A percentile compares a stretch with the other conserved stretches of the same genome.
These are phyloP conservation scores for Agrypnus murinus DNA, from an alignment of 2,888 invertebrate genomes.

Conservation along the genomic window DNA sequence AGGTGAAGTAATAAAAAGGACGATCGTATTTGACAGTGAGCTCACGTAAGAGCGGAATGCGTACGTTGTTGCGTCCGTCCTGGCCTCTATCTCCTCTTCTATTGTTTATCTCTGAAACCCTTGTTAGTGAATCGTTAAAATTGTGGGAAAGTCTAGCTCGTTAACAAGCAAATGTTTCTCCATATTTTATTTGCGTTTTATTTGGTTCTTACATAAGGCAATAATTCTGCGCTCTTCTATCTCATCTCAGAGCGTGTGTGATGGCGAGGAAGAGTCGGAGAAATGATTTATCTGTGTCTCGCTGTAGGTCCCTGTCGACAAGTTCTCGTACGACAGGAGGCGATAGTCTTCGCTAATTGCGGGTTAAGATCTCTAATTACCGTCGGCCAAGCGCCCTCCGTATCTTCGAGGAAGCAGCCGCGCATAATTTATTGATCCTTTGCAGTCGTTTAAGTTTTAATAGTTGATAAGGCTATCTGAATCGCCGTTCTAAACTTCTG, in stretches of 20 bases:
- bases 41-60: slow-evolving; percentile 56
- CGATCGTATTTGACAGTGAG: slow-evolving; percentile 57
- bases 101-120: slow-evolving; percentile 54
- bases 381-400: slow-evolving; percentile 45
- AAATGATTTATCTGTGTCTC: slow-evolving; percentile 42
- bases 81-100: slow-evolving; percentile 33
- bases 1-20: slow-evolving; percentile 55
- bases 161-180: slow-evolving; percentile 48
- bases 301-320: slow-evolving; percentile 45
- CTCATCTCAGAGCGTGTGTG: no score
- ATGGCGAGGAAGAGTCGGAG: slow-evolving; percentile 11
- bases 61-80: slow-evolving; percentile 13
- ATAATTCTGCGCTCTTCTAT: slow-evolving; percentile 30
- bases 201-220: slow-evolving; percentile 34
- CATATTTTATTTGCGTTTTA: slow-evolving; percentile 48
- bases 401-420: slow-evolving; percentile 48
- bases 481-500: slow-evolving; percentile 48
- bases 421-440: slow-evolving; percentile 56
- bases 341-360: slow-evolving; percentile 60
- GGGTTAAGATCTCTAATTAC: slow-evolving; percentile 60
- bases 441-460: slow-evolving; percentile 54
- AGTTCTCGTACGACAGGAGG: slow-evolving; percentile 56
- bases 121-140: slow-evolving; percentile 58
- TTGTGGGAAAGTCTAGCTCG: slow-evolving; percentile 58
- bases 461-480: slow-evolving; percentile 56